Evolutionary conservation across 2,888 invertebrate genomes (phyloP), one percentile per base, ranked within the genome.

Genomic region (Tuberolachnus salignus): DNA sequence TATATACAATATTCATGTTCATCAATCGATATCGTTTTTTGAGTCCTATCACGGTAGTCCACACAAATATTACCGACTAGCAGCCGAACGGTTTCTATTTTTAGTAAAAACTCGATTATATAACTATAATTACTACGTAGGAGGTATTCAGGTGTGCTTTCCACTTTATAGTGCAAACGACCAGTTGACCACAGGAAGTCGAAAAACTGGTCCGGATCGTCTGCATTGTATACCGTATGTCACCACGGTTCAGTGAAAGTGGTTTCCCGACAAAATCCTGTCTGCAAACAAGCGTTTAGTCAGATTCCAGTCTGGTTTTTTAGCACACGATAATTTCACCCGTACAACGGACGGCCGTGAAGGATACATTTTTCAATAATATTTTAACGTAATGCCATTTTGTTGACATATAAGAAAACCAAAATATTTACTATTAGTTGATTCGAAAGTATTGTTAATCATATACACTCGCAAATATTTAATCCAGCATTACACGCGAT

Each of bases 131-230:
- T 16, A 14, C 19, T 23, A 75, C 49, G 67, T 69, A 51, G 67
- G 78, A 69, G 57, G 57, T 46, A 34, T 51, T 21, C 69, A 21
- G 16, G n/a, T 21, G 21, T 51, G 59, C 59, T 59, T 74, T 74
- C 63, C 73, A 53, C 64, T 64, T 49, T 59, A 34, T 9, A 49
- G 23, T 66, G 42, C n/a, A n/a, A 21, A 73, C 21, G 51, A 59
- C 51, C 59, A 61, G 49, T 72, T 26, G 59, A 67, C 67, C 59
- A 42, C 78, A 78, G 59, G 78, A 78, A 78, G 78, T 78, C 78
- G 69, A 78, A 61, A 67, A 78, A 78, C 78, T 78, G 69, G 78
- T 78, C 78, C 34, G 69, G 59, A 49, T 67, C 66, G 57, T 61
- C 69, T 59, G 59, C 49, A 78, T 67, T 59, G 78, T 69, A 67